These are phyloP conservation scores for Heliopora coerulea DNA, from an alignment of 92 coral and sea anemone species.

Conservation along the genomic window DNA sequence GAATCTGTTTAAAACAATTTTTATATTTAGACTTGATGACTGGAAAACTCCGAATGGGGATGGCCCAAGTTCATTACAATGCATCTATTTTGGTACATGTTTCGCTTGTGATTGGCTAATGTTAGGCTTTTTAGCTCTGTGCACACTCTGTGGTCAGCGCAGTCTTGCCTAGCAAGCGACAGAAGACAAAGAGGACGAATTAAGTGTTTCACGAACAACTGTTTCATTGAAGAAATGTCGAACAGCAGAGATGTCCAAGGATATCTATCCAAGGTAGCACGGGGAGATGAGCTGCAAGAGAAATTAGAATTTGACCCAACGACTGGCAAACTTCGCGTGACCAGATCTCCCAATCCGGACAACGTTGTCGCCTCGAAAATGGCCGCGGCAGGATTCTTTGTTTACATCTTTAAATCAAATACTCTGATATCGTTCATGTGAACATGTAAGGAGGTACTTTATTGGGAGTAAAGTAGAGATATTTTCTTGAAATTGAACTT, in stretches of 20 bases:
- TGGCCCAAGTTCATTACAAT: neutral
- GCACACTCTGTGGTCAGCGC: neutral
- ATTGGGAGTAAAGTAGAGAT: no score
- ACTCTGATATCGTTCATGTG: no score
- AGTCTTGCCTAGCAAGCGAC: slow-evolving; percentile 2
- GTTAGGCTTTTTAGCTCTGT: neutral
- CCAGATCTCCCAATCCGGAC: slow-evolving; percentile 33
- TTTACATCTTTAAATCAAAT: no score
- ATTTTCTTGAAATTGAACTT: no score
- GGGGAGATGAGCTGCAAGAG: slow-evolving; percentile 27
- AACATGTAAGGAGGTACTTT: no score
- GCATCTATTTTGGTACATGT: neutral
- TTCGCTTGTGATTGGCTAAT: slow-evolving; percentile 8
- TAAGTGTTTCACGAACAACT: neutral
- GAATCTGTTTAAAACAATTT: neutral
- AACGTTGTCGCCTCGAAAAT: slow-evolving; percentile 43
- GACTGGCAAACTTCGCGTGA: slow-evolving; percentile 72
- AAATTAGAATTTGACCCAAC: slow-evolving; percentile 69
- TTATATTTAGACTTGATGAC: neutral
- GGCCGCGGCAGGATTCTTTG: slow-evolving; percentile 43
- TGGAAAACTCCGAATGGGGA: neutral
- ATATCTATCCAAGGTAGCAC: slow-evolving; percentile 26
- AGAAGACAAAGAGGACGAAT: neutral
- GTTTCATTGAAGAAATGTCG: neutral
- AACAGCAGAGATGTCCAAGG: slow-evolving; percentile 39